Evolutionary conservation across 2,797 vertebrate genomes (phyloP).

Genomic region (Lates japonicus): DNA sequence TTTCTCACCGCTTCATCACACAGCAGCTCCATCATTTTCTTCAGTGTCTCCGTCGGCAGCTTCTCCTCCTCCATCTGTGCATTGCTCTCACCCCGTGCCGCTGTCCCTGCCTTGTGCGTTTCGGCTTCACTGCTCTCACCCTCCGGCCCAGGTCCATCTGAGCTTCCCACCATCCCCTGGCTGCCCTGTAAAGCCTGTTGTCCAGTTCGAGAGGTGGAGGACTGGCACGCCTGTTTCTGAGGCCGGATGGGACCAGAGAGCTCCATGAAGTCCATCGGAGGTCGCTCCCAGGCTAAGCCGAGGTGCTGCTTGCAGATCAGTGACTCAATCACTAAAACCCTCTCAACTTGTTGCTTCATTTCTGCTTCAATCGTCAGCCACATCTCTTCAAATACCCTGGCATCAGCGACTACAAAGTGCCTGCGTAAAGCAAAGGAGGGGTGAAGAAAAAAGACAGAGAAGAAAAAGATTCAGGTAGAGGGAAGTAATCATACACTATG

Average conservation of each 20-base stretch:
- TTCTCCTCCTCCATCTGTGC: slow-evolving; percentile 37
- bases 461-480: background rate
- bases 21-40: slow-evolving; percentile 85
- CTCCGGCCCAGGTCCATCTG: background rate
- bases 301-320: slow-evolving; percentile 87
- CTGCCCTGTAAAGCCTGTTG: background rate
- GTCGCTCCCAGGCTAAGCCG: slow-evolving; percentile 85
- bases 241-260: slow-evolving; percentile 71
- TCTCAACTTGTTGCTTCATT: slow-evolving; percentile 83
- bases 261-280: slow-evolving; percentile 77
- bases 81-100: background rate
- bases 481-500: background rate
- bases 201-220: background rate
- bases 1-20: slow-evolving; percentile 89
- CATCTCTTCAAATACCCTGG: slow-evolving; percentile 83
- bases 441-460: too few species aligned
- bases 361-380: slow-evolving; percentile 91
- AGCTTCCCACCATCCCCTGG: slow-evolving; percentile 22
- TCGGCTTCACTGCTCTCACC: background rate
- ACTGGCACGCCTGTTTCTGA: slow-evolving; percentile 44
- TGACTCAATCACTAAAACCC: slow-evolving; percentile 82
- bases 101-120: background rate
- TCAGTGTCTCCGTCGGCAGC: slow-evolving; percentile 73
- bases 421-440: slow-evolving; percentile 69
- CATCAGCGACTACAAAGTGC: slow-evolving; percentile 79